Conservation (phyloP, 2,888 invertebrate genomes). For the Drosophila sordidula region DNA sequence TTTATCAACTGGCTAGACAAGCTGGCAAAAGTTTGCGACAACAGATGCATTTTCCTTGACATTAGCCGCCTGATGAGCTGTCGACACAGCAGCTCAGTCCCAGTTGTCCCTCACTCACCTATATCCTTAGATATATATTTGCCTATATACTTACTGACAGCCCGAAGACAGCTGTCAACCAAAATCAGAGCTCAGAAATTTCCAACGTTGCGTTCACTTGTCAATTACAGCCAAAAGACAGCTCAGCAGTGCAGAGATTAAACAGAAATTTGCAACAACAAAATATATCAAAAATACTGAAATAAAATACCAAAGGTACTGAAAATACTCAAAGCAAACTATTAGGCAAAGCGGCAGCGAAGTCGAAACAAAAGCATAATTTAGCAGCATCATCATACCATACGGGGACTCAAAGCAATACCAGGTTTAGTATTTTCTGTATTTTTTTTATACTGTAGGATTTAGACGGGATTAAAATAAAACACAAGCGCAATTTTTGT, state of each 20-base stretch:
- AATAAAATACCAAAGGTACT: constrained; percentile 26
- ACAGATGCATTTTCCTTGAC: constrained; percentile 35
- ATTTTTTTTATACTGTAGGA: constrained; percentile 11
- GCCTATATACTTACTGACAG: constrained; percentile 30
- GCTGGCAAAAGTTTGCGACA: constrained; percentile 45
- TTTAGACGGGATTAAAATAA: constrained; percentile 59
- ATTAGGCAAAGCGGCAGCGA: constrained; percentile 40
- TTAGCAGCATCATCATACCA: constrained; percentile 58
- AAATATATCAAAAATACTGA: constrained; percentile 1
- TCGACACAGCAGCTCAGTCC: constrained; percentile 5
- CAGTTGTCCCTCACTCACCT: neutral
- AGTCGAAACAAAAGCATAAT: constrained; percentile 44
- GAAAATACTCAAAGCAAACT: constrained; percentile 18
- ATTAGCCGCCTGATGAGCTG: constrained; percentile 27
- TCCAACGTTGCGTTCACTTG: constrained; percentile 13
- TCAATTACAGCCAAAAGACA: neutral
- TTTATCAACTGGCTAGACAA: constrained; percentile 22
- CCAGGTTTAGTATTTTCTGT: constrained; percentile 22
- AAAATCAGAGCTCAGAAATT: neutral
- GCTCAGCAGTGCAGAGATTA: neutral
- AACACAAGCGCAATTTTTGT: constrained; percentile 69
- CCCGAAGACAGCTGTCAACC: neutral
- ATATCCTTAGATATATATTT: neutral
- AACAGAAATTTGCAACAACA: neutral
- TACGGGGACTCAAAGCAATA: constrained; percentile 43